A percentile compares a stretch with the other conserved stretches of the same genome.
phyloP scores from a whole-genome alignment of 2,888 invertebrate species.

The Macrosoma leucophasiata region DNA sequence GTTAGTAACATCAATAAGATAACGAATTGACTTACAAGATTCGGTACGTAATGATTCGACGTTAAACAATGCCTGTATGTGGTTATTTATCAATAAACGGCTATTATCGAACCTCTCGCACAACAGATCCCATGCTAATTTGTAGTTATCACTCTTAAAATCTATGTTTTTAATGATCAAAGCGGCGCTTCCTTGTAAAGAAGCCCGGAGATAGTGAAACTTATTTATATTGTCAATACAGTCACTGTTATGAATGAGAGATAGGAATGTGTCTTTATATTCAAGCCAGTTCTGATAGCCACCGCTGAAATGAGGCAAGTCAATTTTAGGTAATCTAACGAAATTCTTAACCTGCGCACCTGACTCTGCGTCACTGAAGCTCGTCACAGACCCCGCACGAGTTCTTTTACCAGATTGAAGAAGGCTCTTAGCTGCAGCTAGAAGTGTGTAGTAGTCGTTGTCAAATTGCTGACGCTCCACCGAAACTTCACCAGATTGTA shows the following conservation, averaged over 20 bases:
- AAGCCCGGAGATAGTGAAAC: slow-evolving; percentile 18
- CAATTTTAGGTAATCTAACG: slow-evolving; percentile 19
- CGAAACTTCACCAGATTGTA: no score
- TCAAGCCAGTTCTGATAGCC: slow-evolving; percentile 20
- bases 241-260: slow-evolving; percentile 16
- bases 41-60: slow-evolving; percentile 7
- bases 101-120: slow-evolving; percentile 17
- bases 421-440: background rate
- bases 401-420: background rate
- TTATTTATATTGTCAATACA: slow-evolving; percentile 14
- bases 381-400: slow-evolving; percentile 3
- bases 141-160: slow-evolving; percentile 15
- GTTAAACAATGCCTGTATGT: slow-evolving; percentile 5
- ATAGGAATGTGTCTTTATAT: slow-evolving; percentile 13
- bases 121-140: slow-evolving; percentile 17
- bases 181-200: slow-evolving; percentile 15
- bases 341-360: background rate
- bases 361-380: slow-evolving; percentile 2
- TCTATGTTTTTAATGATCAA: slow-evolving; percentile 20
- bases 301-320: slow-evolving; percentile 19
- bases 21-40: slow-evolving; percentile 2
- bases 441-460: background rate
- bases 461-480: slow-evolving; percentile 3
- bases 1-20: slow-evolving; percentile 2
- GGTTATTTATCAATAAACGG: slow-evolving; percentile 11